Evolutionary conservation across 2,797 vertebrate species (phyloP).

Genomic region (Coregonus suidteri): DNA sequence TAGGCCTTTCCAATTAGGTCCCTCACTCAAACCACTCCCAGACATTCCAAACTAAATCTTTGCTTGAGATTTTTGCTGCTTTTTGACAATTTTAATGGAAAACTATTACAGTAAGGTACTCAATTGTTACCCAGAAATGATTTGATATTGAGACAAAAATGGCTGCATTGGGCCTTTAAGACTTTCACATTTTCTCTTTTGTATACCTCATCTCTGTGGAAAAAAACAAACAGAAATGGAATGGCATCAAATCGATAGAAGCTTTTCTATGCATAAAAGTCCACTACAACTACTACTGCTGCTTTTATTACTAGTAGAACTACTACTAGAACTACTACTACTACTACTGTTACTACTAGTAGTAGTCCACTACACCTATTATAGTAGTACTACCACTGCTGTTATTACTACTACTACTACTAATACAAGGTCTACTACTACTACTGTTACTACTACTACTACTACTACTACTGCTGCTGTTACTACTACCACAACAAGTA

Average conservation of each 20-base stretch:
- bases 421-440: neutral
- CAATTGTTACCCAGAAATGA: no score
- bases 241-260: conserved; percentile 46
- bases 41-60: no score
- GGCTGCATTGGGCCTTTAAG: no score
- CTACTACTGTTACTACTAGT: conserved; percentile 8
- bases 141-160: no score
- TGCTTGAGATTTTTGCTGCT: no score
- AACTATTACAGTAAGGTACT: no score
- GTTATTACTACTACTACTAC: neutral
- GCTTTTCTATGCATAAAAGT: conserved; percentile 47
- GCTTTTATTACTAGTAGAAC: neutral
- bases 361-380: no score
- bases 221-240: conserved; percentile 40
- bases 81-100: no score
- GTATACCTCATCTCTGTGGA: no score
- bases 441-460: neutral
- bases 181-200: no score
- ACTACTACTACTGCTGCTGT: neutral
- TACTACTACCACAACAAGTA: neutral
- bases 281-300: neutral
- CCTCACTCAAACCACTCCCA: no score
- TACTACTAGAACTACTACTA: neutral
- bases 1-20: no score
- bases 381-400: neutral